Percentiles rank a stretch among this genome's conserved stretches.
phyloP scores from a whole-genome alignment of 2,797 vertebrate genomes.

The Dromococcyx pavoninus region DNA sequence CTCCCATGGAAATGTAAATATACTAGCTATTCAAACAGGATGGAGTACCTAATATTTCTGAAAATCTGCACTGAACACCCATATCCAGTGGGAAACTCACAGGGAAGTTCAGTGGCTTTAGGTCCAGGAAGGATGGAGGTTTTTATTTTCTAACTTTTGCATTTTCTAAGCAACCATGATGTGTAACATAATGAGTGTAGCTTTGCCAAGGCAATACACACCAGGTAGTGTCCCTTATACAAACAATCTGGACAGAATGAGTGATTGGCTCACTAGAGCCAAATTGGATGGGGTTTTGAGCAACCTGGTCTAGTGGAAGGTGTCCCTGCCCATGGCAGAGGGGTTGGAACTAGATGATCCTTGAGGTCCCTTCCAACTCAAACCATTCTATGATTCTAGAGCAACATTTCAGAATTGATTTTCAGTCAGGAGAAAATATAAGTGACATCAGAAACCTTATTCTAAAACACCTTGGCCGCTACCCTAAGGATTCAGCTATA shows the following conservation, averaged over 20 bases:
- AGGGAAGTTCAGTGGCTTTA: background rate
- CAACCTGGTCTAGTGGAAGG: no score
- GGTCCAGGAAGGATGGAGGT: background rate
- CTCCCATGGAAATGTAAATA: background rate
- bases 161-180: background rate
- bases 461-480: background rate
- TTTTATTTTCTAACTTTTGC: background rate
- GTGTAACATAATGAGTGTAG: background rate
- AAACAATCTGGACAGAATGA: background rate
- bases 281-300: no score
- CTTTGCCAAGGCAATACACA: background rate
- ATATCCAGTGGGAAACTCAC: background rate
- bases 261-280: background rate
- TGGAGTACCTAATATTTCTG: background rate
- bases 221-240: background rate
- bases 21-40: background rate
- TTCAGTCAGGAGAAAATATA: conserved; percentile 8
- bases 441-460: background rate
- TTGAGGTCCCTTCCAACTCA: no score
- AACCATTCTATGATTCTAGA: no score
- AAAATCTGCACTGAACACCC: background rate
- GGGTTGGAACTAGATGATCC: no score
- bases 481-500: background rate
- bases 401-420: background rate
- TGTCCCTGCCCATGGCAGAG: no score